Evolutionary conservation across 2,113 vertebrate species (phyloP).

Genomic region (Sinocyclocheilus anophthalmus): DNA sequence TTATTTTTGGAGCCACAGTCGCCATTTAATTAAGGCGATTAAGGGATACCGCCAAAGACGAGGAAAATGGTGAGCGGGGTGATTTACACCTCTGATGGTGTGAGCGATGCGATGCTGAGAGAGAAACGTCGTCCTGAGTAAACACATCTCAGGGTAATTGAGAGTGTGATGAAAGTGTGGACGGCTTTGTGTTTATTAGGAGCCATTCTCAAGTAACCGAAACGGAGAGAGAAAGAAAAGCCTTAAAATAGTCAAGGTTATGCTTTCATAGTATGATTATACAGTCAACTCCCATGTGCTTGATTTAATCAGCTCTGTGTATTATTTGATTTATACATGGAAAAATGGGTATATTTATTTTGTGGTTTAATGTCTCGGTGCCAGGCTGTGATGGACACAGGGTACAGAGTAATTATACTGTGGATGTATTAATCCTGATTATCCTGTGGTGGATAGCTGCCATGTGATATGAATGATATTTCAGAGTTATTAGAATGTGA

Average conservation of each 20-base stretch:
- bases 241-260: conserved; percentile 28
- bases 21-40: conserved; percentile 55
- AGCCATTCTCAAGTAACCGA: conserved; percentile 14
- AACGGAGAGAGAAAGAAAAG: neutral
- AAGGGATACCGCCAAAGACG: conserved; percentile 47
- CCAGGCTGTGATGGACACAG: conserved; percentile 11
- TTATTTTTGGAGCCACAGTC: conserved; percentile 53
- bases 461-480: conserved; percentile 28
- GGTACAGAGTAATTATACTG: conserved; percentile 26
- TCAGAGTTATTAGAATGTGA: conserved; percentile 4
- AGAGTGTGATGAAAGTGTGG: conserved; percentile 54
- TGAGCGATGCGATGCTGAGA: conserved; percentile 54
- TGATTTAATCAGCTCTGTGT: conserved; percentile 10
- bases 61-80: conserved; percentile 35
- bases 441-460: conserved; percentile 9
- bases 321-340: conserved; percentile 37
- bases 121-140: conserved; percentile 48
- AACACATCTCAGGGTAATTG: conserved; percentile 46
- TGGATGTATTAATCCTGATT: conserved; percentile 1
- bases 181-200: neutral
- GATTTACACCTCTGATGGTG: conserved; percentile 44
- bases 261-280: conserved; percentile 23
- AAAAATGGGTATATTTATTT: conserved; percentile 7
- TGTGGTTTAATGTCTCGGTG: conserved; percentile 9
- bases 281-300: neutral